These are phyloP conservation scores for Morpho achilles DNA, from an alignment of 2,888 invertebrate species.

Conservation along the genomic window DNA sequence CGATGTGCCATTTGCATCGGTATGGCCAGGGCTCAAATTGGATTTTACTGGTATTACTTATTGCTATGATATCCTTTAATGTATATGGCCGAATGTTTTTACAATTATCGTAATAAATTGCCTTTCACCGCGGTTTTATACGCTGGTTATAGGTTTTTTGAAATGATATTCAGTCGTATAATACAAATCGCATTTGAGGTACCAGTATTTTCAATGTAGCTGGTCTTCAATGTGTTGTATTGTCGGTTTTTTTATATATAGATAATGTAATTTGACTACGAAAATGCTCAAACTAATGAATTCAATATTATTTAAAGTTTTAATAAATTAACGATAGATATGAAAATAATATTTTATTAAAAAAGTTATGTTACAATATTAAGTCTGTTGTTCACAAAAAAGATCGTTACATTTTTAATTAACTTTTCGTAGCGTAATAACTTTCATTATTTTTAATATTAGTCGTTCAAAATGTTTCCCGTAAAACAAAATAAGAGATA, in stretches of 20 bases:
- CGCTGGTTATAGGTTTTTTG: too few relatives aligned
- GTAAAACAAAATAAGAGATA: conserved; percentile 21
- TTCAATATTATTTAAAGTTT: background rate
- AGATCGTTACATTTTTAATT: conserved; percentile 24
- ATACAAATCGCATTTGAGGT: too few relatives aligned
- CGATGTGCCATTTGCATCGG: conserved; percentile 52
- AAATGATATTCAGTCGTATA: too few relatives aligned
- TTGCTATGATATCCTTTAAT: conserved; percentile 1
- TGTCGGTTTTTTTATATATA: too few relatives aligned
- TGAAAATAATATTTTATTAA: conserved; percentile 3
- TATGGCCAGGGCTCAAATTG: conserved; percentile 56
- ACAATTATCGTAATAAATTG: too few relatives aligned
- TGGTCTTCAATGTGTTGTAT: too few relatives aligned
- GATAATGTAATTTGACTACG: background rate
- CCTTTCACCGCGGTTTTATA: too few relatives aligned
- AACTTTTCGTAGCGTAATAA: conserved; percentile 19
- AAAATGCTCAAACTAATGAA: background rate
- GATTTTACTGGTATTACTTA: conserved; percentile 34
- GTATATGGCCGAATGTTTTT: too few relatives aligned
- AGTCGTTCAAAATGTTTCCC: conserved; percentile 14
- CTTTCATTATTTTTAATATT: conserved; percentile 24
- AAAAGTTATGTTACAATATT: conserved; percentile 8
- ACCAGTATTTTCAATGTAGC: too few relatives aligned
- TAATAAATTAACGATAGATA: conserved; percentile 2
- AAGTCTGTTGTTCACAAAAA: conserved; percentile 15